Evolutionary conservation across 2,888 invertebrate species (phyloP), one percentile per base, ranked within the genome.

Genomic region (Euzetes globulus): DNA sequence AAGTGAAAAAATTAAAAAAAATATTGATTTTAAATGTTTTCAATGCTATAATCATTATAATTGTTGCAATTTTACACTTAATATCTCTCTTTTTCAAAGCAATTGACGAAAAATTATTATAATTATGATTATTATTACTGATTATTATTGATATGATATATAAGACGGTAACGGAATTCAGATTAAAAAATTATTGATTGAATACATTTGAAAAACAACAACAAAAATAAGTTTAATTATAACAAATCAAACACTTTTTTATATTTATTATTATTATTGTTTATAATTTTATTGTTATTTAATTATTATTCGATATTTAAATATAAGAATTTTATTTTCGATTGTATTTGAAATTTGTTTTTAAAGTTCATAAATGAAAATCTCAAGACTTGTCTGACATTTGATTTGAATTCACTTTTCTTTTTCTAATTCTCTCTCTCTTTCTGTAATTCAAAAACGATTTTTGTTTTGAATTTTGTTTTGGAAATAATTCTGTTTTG

Each of bases 51-150:
- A 50, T 50, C n/a, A 50, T 50, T 7, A 50, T 50, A n/a, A 50
- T 50, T 50, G 50, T 50, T 50, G 50, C 50, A 50, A 50, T 50
- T 50, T 50, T 50, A 50, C 50, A 50, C 50, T 50, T 50, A 50
- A 50, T 50, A 50, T 50, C 15, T n/a, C 50, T 50, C 13, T 50
- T 50, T 50, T 50, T 5, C 50, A 50, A 50, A 50, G 50, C 50
- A 50, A 50, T n/a, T 50, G 50, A 50, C 15, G 4, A 50, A 50
- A 50, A 50, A 5, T 50, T 50, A 50, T 50, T 50, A 50, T 50
- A n/a, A 50, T 50, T 50, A 50, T 50, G n/a, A 50, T 50, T 50
- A 50, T 50, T 50, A 50, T n/a, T 50, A n/a, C 15, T 50, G n/a
- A 50, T n/a, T 50, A 50, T 50, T 50, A 50, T 50, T 50, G n/a